Percentiles rank a stretch among this genome's conserved stretches.
These are phyloP conservation scores for Liopterus haemorrhoidalis DNA, from an alignment of 2,888 invertebrate genomes.

Conservation along the genomic window DNA sequence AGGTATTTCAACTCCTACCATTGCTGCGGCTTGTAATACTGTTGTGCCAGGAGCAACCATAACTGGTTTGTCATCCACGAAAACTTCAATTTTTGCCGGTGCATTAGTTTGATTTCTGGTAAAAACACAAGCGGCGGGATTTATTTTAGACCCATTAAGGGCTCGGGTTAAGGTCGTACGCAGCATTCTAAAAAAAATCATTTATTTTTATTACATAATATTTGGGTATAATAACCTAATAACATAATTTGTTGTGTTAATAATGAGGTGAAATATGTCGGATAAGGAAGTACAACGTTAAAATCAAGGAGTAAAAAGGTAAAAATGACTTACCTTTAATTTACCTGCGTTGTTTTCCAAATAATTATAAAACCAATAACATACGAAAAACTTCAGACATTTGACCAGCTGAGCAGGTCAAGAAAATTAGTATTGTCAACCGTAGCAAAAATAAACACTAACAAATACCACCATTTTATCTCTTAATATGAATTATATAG, in stretches of 20 bases:
- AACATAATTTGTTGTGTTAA: neutral
- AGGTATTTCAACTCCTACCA: constrained; percentile 95
- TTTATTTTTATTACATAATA: constrained; percentile 23
- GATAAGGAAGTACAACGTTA: too few relatives aligned
- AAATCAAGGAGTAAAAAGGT: neutral
- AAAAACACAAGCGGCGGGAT: constrained; percentile 29
- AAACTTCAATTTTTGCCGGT: constrained; percentile 81
- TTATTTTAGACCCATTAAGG: constrained; percentile 45
- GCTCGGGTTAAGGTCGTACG: constrained; percentile 68
- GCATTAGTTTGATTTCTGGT: constrained; percentile 14
- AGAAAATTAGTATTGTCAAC: too few relatives aligned
- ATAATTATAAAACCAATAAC: constrained; percentile 20
- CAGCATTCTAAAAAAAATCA: constrained; percentile 54
- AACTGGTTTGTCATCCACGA: constrained; percentile 94
- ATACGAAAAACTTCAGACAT: constrained; percentile 18
- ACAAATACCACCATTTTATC: too few relatives aligned
- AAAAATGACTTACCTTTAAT: constrained; percentile 13
- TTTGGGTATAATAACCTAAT: neutral
- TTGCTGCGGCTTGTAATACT: constrained; percentile 90
- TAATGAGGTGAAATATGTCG: neutral
- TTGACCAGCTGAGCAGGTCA: too few relatives aligned
- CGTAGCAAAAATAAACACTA: too few relatives aligned
- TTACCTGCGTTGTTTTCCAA: constrained; percentile 15
- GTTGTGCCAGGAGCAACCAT: constrained; percentile 94
- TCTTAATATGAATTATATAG: too few relatives aligned